A percentile compares a stretch with the other conserved stretches of the same genome.
Evolutionary conservation across 2,113 vertebrate species (phyloP).

Genomic region (Fulica atra): DNA sequence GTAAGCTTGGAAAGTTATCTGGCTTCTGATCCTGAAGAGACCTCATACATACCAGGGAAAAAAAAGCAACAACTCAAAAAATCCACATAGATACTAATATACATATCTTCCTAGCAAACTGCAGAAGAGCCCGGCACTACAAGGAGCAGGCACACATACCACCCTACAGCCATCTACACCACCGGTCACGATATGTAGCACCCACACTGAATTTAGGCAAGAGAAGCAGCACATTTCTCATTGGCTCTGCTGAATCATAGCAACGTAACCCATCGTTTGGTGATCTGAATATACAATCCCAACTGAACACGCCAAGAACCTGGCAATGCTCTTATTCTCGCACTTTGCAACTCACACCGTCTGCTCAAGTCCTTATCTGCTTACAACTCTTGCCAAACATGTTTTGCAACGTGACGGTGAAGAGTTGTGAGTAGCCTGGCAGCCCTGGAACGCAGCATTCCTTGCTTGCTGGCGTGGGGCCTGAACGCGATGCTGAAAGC

Average conservation of each 20-base stretch:
- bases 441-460: not conserved
- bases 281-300: not conserved
- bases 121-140: not conserved
- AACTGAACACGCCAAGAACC: not conserved
- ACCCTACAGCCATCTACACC: fast-evolving
- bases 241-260: not conserved
- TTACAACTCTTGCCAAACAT: not conserved
- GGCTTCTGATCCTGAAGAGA: not conserved
- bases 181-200: not conserved
- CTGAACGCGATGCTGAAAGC: not conserved
- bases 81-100: not conserved
- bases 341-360: not conserved
- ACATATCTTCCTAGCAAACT: not conserved
- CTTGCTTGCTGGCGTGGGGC: not conserved
- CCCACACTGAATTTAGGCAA: not conserved
- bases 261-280: not conserved
- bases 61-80: not conserved
- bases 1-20: not conserved
- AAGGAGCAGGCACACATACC: not conserved
- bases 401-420: not conserved
- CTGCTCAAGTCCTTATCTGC: not conserved
- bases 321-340: not conserved
- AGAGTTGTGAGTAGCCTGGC: not conserved
- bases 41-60: not conserved
- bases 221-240: not conserved